A percentile compares a stretch with the other conserved stretches of the same genome.
Evolutionary conservation across 2,797 vertebrate species (phyloP).

Genomic region (Manis javanica): DNA sequence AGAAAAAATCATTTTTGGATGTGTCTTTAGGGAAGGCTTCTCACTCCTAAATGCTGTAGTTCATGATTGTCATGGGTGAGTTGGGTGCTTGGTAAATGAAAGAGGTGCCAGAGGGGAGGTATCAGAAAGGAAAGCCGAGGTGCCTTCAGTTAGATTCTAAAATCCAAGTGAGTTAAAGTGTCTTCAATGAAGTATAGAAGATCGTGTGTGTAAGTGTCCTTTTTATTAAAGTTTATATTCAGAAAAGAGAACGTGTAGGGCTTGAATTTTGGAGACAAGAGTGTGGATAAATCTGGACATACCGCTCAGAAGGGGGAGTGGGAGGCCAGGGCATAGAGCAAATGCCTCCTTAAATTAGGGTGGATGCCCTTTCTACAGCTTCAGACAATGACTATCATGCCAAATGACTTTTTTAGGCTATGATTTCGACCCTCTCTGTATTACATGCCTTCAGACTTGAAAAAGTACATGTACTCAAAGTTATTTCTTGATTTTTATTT

Average conservation of each 20-base stretch:
- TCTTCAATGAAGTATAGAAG: neutral
- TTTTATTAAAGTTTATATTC: constrained; percentile 24
- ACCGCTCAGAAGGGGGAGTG: neutral
- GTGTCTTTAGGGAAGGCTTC: constrained; percentile 73
- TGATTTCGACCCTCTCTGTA: neutral
- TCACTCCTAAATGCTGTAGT: constrained; percentile 70
- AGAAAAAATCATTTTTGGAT: constrained; percentile 81
- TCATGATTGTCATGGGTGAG: constrained; percentile 65
- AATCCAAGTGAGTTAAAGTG: neutral
- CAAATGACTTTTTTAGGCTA: neutral
- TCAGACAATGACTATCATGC: neutral
- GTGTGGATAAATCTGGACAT: neutral
- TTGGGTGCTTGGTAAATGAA: constrained; percentile 33
- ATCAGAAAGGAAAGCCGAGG: neutral
- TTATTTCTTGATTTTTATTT: neutral
- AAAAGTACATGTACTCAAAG: neutral
- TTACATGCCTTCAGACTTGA: neutral
- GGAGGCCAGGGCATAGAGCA: neutral
- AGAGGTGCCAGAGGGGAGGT: neutral
- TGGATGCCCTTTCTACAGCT: neutral
- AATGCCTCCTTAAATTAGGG: neutral
- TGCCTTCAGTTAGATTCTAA: neutral
- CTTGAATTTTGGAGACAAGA: neutral
- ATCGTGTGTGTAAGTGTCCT: neutral
- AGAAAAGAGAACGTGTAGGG: neutral